Evolutionary conservation across 2,888 invertebrate species (phyloP).

Genomic region (Lasioglossum villosulum): DNA sequence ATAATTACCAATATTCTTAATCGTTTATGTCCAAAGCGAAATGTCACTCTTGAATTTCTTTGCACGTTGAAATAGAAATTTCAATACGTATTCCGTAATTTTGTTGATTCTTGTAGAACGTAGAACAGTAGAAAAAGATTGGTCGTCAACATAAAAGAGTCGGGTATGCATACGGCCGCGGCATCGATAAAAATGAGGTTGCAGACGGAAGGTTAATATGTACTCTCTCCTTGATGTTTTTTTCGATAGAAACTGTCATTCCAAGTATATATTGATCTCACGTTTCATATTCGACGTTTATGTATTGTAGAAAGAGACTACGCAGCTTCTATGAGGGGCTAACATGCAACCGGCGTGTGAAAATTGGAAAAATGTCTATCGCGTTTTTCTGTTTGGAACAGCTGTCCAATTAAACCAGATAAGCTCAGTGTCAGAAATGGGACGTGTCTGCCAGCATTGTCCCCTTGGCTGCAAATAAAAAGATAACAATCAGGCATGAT

Average conservation of each 20-base stretch:
- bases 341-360: not conserved
- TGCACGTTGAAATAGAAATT: not conserved
- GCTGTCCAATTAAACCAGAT: not conserved
- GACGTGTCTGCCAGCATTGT: slow-evolving; percentile 18
- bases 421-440: slow-evolving; percentile 30
- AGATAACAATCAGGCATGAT: slow-evolving; percentile 24
- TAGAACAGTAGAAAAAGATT: not conserved
- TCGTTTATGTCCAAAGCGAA: not conserved
- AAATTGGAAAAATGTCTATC: not conserved
- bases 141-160: not conserved
- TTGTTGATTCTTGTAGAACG: not conserved
- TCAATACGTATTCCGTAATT: not conserved
- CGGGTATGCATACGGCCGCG: not conserved
- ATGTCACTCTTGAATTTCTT: not conserved
- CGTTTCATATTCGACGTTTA: not conserved
- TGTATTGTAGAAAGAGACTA: not conserved
- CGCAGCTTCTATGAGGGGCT: not conserved
- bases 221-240: too few species aligned
- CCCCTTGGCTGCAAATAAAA: slow-evolving; percentile 18
- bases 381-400: not conserved
- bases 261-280: not conserved
- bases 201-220: not conserved
- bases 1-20: too few species aligned
- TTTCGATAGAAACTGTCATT: not conserved
- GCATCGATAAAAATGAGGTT: not conserved